Conservation (phyloP, 2,888 invertebrate species). For the Tethea ocularis region DNA sequence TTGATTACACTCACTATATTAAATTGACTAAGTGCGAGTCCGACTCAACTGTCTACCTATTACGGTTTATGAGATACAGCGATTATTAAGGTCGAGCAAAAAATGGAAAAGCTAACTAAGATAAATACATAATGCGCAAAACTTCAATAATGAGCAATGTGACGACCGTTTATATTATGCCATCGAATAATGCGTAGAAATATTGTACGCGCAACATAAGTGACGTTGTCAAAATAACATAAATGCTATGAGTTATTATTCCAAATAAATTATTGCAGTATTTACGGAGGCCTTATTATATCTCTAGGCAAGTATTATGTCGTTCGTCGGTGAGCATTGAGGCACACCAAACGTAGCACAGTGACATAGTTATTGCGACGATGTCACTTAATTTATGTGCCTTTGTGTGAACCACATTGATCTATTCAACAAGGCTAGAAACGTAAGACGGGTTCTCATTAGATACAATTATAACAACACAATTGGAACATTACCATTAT, state of each 20-base stretch:
- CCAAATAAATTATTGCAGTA: constrained; percentile 1
- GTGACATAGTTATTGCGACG: constrained; percentile 36
- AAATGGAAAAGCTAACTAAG: too few relatives aligned
- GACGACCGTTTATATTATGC: not conserved
- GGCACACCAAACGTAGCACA: constrained; percentile 31
- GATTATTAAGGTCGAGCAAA: too few relatives aligned
- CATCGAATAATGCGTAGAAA: not conserved
- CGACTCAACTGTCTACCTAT: too few relatives aligned
- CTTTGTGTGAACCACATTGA: constrained; percentile 40
- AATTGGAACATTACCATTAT: constrained; percentile 32
- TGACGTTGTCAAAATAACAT: not conserved
- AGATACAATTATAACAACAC: constrained; percentile 34
- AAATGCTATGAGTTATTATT: not conserved
- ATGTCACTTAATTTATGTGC: constrained; percentile 45
- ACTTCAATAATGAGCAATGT: not conserved
- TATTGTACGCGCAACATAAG: not conserved
- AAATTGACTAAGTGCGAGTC: not conserved
- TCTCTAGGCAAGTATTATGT: constrained; percentile 20
- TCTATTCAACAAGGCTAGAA: constrained; percentile 30
- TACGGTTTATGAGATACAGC: too few relatives aligned
- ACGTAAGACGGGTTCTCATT: constrained; percentile 30
- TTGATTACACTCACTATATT: not conserved
- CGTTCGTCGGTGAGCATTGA: constrained; percentile 30
- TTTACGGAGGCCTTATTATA: not conserved
- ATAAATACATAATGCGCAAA: not conserved